Evolutionary conservation across 2,888 invertebrate species (phyloP), one percentile per base, ranked within the genome.

Genomic region (Mechanitis messenoides): DNA sequence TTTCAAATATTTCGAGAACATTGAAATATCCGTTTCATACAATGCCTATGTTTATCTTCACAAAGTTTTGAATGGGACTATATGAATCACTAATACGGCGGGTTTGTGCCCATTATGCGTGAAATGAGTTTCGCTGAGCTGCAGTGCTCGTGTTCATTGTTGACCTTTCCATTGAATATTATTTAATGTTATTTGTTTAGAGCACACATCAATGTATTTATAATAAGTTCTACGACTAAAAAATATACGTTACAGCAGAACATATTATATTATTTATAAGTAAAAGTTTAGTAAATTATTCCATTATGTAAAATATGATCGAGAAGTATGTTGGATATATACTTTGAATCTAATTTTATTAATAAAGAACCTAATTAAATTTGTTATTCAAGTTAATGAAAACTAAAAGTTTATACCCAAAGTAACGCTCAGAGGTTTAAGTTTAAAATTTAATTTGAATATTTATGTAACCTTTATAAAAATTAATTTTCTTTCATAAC

Each of bases 91-190:
- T 57, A 45, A 60, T 46, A 33, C 35, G 54, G 45, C 38, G 56
- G 45, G 45, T 56, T 60, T 57, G 57, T 54, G 56, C 46, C 54
- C 60, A 60, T 47, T 60, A 50, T 55, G 60, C 63, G 63, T 63
- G 57, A 63, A 63, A 63, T 60, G 63, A 63, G 63, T 63, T 63
- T 63, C 55, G 60, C 55, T 60, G 53, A 57, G 35, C 50, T 20
- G 54, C 9, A 42, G 42, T 42, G 42, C 57, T 63, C 50, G 50
- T 28, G 58, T 20, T 45, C 45, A 55, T 63, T 63, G 60, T 60
- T 63, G 63, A 60, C 57, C n/a, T 35, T 35, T 35, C 38, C 6
- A 31, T 50, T 9, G 7, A 31, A 31, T 50, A 50, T 31, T 50
- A 50, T 50, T 50, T 50, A 11, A 50, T 6, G 31, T 50, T 42